Base-by-base conservation (phyloP, 2,888 invertebrate species). In the Drosophila macrospina region DNA sequence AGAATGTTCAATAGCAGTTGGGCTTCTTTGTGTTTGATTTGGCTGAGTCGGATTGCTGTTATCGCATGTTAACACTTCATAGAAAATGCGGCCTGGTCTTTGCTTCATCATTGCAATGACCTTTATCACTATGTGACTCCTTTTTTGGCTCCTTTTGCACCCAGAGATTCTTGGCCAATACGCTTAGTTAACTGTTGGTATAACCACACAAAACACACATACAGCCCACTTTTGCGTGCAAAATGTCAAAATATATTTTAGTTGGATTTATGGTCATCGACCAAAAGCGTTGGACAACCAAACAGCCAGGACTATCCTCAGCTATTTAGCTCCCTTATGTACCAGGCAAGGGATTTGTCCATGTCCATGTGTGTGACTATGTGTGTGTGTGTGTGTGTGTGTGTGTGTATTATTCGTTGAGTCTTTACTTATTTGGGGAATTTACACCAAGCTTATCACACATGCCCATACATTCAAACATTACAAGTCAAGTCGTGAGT, bases 51-150 rank as follows among this genome's bases (percentile, higher is more conserved):
- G 44, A 51, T 34, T 41, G 59, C 71, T 88, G 80, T 88, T 86
- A 86, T 86, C 85, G 75, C 75, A 69, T 83, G 89, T 86, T 86
- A 86, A 86, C 85, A 86, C 85, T 89, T 88, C 88, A 88, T 89
- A 70, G 87, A 56, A 82, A 89, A 79, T 83, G 77, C 65, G 48
- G 48, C 48, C 56, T 37, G 41, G 47, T 42, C 48, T 48, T 62
- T 67, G 48, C 79, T 64, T 72, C 83, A 83, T 83, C 83, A 80
- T 83, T 83, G 86, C 75, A 75, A 78, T 80, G 83, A 83, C 83
- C 83, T 83, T 83, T 78, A 68, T 72, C 64, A 72, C 59, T 68
- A 56, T 60, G 64, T 32, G 54, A 45, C 36, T 62, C 34, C 54
- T 50, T 52, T 61, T 20, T 71, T 64, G 73, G 45, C 74, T 59